A percentile compares a stretch with the other conserved stretches of the same genome.
These are phyloP conservation scores for Athalia cordata DNA, from an alignment of 2,888 invertebrate genomes.

Conservation along the genomic window DNA sequence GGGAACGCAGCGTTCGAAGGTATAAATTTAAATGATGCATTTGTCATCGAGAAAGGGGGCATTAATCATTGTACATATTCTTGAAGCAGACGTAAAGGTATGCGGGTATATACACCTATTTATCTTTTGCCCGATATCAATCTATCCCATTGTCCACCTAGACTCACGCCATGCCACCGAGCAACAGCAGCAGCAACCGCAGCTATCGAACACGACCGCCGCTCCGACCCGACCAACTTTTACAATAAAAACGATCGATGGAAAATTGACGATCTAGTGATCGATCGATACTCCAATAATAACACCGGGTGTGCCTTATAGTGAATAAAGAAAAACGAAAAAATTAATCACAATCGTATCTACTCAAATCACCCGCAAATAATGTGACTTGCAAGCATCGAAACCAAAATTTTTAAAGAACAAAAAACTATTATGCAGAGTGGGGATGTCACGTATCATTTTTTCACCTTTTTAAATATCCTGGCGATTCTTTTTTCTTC, in stretches of 20 bases:
- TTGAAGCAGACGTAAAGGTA: not conserved
- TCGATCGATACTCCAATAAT: not conserved
- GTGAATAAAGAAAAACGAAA: not conserved
- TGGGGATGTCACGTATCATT: too few relatives aligned
- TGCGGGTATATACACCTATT: not conserved
- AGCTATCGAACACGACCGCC: not conserved
- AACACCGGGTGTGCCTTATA: not conserved
- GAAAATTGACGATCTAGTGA: not conserved
- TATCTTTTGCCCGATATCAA: constrained; percentile 15
- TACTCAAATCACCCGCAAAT: too few relatives aligned
- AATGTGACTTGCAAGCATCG: too few relatives aligned
- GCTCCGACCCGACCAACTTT: not conserved
- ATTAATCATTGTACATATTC: not conserved
- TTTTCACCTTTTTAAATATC: too few relatives aligned
- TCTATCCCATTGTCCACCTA: constrained; percentile 14
- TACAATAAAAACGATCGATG: not conserved
- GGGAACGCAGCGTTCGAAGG: too few relatives aligned
- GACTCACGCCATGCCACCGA: not conserved
- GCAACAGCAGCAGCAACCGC: not conserved
- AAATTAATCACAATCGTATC: too few relatives aligned
- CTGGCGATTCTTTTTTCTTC: not conserved
- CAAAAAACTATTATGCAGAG: too few relatives aligned
- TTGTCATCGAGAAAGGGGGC: not conserved
- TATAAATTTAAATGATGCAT: not conserved
- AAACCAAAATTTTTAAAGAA: too few relatives aligned